Base-by-base conservation (phyloP, 2,888 invertebrate species). In the Brachyptera putata region DNA sequence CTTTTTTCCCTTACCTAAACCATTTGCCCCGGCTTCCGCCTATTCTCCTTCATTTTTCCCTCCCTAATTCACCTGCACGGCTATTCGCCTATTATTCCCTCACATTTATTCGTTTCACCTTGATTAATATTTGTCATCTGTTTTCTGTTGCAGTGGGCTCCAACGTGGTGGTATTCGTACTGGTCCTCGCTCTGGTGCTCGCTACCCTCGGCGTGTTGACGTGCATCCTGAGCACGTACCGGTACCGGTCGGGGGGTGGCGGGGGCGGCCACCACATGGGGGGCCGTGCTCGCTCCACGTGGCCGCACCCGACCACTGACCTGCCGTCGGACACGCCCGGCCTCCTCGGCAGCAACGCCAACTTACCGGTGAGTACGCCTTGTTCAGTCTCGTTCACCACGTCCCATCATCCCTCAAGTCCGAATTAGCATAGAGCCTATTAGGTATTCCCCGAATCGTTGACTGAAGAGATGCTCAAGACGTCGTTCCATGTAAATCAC, bases 191-290 rank as follows among this genome's bases (percentile, higher is more conserved):
- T 39, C 65, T 63, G 58, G 64, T 65, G 63, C 57, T 67, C 60
- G 65, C 66, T 60, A 66, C 66, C 30, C 64, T 67, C 64, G 67
- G 66, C 55, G 63, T 66, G 62, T 61, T 67, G 58, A 66, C 66
- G 56, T 67, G 67, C 63, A 65, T 66, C 58, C 63, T 67, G 58
- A 66, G 64, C 61, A 64, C 66, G 60, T 64, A 65, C 61, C 56
- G 56, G 30, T 26, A 25, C 14, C 22, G 56, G 14, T 21, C 53
- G 37, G 60, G 56, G 37, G 60, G 60, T n/a, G 48, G 53, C 21
- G 26, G 41, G 22, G 56, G 56, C 26, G 34, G 56, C 25, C n/a
- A 30, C 26, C 11, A 39, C n/a, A 21, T 14, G 18, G 43, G 43
- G 18, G 21, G 43, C 9, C 43, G 43, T 11, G 43, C 43, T 16